These are phyloP conservation scores for Helicoverpa assulta DNA, from an alignment of 2,888 invertebrate species.

Conservation along the genomic window DNA sequence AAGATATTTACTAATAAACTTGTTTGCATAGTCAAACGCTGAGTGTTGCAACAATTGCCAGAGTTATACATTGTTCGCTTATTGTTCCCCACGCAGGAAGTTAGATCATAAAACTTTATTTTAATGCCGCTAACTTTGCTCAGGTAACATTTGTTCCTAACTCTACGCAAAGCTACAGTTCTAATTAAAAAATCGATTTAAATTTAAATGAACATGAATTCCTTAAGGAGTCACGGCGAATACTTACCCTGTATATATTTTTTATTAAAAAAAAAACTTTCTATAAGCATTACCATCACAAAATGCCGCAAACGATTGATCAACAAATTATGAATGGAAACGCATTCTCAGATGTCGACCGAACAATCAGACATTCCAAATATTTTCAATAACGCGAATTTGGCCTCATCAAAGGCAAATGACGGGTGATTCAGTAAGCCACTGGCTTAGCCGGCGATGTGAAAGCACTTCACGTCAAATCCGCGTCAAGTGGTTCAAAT, in stretches of 20 bases:
- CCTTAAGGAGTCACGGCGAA: conserved; percentile 1
- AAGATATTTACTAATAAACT: conserved; percentile 72
- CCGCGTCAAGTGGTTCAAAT: conserved; percentile 82
- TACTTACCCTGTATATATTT: neutral
- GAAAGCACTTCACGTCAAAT: conserved; percentile 83
- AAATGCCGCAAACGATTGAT: conserved; percentile 42
- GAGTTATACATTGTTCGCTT: conserved; percentile 77
- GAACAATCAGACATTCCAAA: conserved; percentile 69
- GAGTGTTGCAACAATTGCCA: conserved; percentile 67
- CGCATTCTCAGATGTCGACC: conserved; percentile 48
- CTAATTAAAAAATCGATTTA: conserved; percentile 68
- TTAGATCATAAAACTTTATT: conserved; percentile 80
- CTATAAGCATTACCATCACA: conserved; percentile 24
- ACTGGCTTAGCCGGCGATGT: conserved; percentile 75
- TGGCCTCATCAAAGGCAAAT: conserved; percentile 79
- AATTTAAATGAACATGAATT: conserved; percentile 13
- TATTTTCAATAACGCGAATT: conserved; percentile 76
- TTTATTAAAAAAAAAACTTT: neutral
- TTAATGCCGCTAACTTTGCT: conserved; percentile 71
- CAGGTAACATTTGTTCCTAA: conserved; percentile 70
- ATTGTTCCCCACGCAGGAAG: conserved; percentile 75
- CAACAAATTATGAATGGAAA: conserved; percentile 54
- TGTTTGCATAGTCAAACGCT: conserved; percentile 64
- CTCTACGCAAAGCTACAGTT: conserved; percentile 66
- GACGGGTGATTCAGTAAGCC: conserved; percentile 81